Percentiles rank a stretch among this genome's conserved stretches.
These are phyloP conservation scores for Lynx canadensis DNA, from an alignment of 2,113 vertebrate genomes.

Conservation along the genomic window DNA sequence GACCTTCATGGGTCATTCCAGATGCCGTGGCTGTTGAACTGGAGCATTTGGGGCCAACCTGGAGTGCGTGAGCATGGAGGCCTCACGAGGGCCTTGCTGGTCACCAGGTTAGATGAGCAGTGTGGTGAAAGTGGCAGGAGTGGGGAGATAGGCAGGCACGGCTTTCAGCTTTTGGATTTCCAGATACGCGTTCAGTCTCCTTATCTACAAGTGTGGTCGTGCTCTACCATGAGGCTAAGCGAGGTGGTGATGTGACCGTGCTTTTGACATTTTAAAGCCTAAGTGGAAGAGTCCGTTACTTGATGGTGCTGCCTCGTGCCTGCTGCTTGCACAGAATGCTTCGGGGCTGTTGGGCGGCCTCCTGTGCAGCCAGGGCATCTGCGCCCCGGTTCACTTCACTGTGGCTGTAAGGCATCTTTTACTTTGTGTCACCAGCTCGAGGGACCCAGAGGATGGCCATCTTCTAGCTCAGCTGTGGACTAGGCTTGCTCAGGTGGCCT, in stretches of 20 bases:
- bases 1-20: neutral
- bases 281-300: neutral
- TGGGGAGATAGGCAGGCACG: fast-evolving
- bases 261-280: neutral
- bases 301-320: no score
- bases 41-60: neutral
- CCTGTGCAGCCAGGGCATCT: fast-evolving
- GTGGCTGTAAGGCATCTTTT: no score
- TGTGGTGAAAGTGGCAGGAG: fast-evolving
- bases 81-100: neutral
- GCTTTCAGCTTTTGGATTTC: neutral
- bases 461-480: neutral
- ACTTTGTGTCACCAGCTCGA: neutral
- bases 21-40: neutral
- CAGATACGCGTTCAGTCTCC: neutral
- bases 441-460: neutral
- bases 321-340: neutral
- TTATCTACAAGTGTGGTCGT: fast-evolving
- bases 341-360: no score
- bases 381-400: fast-evolving
- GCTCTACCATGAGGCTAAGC: no score
- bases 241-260: no score
- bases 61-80: fast-evolving
- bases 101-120: neutral
- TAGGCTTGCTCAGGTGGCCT: neutral